Conservation (phyloP, 1,140 invertebrate species). For the Odontomachus brunneus region DNA sequence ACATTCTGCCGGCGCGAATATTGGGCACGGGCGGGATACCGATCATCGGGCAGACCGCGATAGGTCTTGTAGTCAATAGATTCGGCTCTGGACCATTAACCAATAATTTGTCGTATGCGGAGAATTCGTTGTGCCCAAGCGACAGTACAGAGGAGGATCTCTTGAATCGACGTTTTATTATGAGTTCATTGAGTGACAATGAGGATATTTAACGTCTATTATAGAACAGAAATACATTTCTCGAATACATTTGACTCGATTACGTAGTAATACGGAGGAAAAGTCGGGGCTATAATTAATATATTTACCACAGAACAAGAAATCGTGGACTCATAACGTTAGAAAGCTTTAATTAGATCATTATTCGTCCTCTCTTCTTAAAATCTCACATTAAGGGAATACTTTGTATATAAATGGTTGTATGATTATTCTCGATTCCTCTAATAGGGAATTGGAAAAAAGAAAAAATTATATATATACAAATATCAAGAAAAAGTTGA, state of each 20-base stretch:
- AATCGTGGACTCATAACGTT: slow-evolving; percentile 42
- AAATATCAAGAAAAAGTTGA: slow-evolving; percentile 54
- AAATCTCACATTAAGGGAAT: slow-evolving; percentile 21
- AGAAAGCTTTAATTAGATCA: slow-evolving; percentile 36
- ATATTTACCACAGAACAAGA: slow-evolving; percentile 22
- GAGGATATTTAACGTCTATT: slow-evolving; percentile 79
- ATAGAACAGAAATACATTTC: background rate
- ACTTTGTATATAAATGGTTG: slow-evolving; percentile 43
- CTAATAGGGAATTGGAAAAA: slow-evolving; percentile 33
- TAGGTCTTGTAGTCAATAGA: slow-evolving; percentile 82
- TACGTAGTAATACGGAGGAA: background rate
- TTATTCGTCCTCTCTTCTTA: slow-evolving; percentile 36
- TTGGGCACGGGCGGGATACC: slow-evolving; percentile 79
- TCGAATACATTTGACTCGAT: slow-evolving; percentile 27
- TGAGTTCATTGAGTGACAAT: slow-evolving; percentile 78
- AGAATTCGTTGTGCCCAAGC: slow-evolving; percentile 72
- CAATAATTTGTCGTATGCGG: slow-evolving; percentile 73
- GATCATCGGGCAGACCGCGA: slow-evolving; percentile 81
- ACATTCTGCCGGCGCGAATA: slow-evolving; percentile 75
- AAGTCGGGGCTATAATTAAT: slow-evolving; percentile 7
- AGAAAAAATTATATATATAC: slow-evolving; percentile 43
- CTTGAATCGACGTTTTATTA: slow-evolving; percentile 77
- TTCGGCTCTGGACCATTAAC: slow-evolving; percentile 80
- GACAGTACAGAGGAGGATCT: slow-evolving; percentile 77
- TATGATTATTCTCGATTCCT: slow-evolving; percentile 45